Percentiles rank a stretch among this genome's conserved stretches.
Conservation (phyloP, 2,113 vertebrate genomes). For the Pelodiscus sinensis region DNA sequence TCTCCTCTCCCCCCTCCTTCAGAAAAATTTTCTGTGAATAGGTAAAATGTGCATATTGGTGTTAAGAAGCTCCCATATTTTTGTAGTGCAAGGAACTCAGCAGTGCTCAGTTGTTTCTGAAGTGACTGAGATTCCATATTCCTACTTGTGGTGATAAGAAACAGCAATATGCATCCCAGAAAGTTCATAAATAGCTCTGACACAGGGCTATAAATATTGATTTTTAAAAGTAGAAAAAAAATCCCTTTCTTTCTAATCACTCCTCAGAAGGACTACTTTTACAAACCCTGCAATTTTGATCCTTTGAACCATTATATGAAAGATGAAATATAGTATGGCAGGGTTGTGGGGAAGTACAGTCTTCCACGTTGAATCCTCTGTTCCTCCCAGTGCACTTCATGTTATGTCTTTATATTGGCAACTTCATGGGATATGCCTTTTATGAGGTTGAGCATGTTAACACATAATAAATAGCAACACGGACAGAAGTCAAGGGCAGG, state of each 20-base stretch:
- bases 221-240: neutral
- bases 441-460: neutral
- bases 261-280: neutral
- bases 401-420: neutral
- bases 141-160: neutral
- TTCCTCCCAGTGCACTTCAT: neutral
- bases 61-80: neutral
- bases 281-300: too few species aligned
- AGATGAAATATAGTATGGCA: neutral
- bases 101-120: neutral
- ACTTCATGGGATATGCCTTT: neutral
- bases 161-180: neutral
- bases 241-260: neutral
- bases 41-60: neutral
- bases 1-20: neutral
- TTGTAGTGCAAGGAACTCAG: conserved; percentile 5
- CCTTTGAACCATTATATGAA: neutral
- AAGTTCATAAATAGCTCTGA: neutral
- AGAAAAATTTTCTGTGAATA: neutral
- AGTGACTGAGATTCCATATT: neutral
- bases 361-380: neutral
- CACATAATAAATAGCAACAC: neutral
- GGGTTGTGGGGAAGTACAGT: neutral
- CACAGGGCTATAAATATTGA: neutral
- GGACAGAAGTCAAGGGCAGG: fast-evolving